Percentiles rank a stretch among this genome's conserved stretches.
Evolutionary conservation across 2,797 vertebrate genomes (phyloP).

Genomic region (Sebastes vulpes): DNA sequence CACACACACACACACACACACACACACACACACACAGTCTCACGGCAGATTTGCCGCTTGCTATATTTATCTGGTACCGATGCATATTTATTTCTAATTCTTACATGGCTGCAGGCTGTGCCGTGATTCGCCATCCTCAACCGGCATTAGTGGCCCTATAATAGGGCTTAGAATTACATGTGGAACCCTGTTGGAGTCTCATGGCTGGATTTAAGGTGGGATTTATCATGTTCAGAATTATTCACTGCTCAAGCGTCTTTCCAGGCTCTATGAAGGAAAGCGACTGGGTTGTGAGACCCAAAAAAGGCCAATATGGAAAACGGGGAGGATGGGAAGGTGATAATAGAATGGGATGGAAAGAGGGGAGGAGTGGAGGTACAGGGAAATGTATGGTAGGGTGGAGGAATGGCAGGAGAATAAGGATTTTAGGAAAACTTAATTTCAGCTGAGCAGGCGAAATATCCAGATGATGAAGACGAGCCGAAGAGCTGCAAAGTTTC

Average conservation of each 20-base stretch:
- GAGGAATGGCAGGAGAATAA: constrained; percentile 34
- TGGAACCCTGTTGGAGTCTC: constrained; percentile 87
- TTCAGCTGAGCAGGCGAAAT: constrained; percentile 79
- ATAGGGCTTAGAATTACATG: constrained; percentile 89
- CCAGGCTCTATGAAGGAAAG: constrained; percentile 77
- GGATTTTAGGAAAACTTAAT: constrained; percentile 74
- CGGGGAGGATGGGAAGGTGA: constrained; percentile 56
- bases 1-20: constrained; percentile 37
- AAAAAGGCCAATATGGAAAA: constrained; percentile 79
- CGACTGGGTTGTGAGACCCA: constrained; percentile 75
- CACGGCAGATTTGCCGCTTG: constrained; percentile 85
- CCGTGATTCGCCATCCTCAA: constrained; percentile 88
- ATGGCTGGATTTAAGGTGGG: constrained; percentile 87
- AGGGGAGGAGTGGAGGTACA: constrained; percentile 55
- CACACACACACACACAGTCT: constrained; percentile 67
- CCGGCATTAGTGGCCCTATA: constrained; percentile 87
- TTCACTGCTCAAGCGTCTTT: constrained; percentile 83
- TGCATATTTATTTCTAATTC: constrained; percentile 91
- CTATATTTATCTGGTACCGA: constrained; percentile 89
- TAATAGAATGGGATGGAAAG: constrained; percentile 71
- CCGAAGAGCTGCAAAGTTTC: constrained; percentile 41
- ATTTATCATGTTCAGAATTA: constrained; percentile 89
- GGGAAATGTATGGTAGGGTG: constrained; percentile 47
- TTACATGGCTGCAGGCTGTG: constrained; percentile 88
- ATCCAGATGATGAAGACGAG: constrained; percentile 49